Conservation (phyloP, 2,113 vertebrate genomes). For the Halichoerus grypus region DNA sequence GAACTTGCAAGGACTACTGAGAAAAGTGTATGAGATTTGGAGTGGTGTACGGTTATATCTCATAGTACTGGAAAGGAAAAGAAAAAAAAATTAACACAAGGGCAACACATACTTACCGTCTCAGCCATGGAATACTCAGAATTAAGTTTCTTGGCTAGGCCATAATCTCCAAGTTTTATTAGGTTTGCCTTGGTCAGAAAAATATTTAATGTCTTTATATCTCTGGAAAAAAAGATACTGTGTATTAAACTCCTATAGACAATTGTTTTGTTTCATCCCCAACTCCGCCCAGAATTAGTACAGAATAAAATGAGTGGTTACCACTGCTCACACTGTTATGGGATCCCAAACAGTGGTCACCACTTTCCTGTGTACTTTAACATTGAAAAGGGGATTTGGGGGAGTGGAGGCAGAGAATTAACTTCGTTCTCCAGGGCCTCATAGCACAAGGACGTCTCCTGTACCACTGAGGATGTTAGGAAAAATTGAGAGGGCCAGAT, state of each 20-base stretch:
- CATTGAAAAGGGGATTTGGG: neutral
- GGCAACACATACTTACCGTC: slow-evolving; percentile 90
- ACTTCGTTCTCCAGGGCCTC: neutral
- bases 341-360: neutral
- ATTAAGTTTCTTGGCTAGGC: slow-evolving; percentile 97
- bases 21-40: slow-evolving; percentile 16
- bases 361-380: slow-evolving; percentile 6
- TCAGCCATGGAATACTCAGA: slow-evolving; percentile 98
- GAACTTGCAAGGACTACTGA: neutral
- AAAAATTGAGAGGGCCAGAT: slow-evolving; percentile 1
- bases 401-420: neutral
- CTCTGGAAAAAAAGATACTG: slow-evolving; percentile 88
- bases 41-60: neutral
- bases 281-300: neutral
- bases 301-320: slow-evolving; percentile 35
- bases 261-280: slow-evolving; percentile 10
- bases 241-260: slow-evolving; percentile 41
- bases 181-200: slow-evolving; percentile 99
- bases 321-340: neutral
- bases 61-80: neutral
- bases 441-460: neutral
- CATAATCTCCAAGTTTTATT: slow-evolving; percentile 98
- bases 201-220: slow-evolving; percentile 99
- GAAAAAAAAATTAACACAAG: slow-evolving; percentile 28
- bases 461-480: neutral